Conservation (phyloP, 2,888 invertebrate genomes). For the Noctua pronuba region DNA sequence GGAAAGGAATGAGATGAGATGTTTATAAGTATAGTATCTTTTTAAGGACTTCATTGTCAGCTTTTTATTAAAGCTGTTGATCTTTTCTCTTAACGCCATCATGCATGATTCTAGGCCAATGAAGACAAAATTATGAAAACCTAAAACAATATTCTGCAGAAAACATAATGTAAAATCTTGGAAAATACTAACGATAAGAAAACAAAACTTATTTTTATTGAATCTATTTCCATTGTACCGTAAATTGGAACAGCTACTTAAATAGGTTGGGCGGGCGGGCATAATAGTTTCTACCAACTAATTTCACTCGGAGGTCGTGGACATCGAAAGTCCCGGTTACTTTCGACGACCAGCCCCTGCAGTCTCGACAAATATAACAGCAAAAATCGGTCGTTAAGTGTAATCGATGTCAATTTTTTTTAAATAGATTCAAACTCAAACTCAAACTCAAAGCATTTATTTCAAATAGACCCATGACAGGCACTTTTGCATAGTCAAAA, state of each 20-base stretch:
- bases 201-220: neutral
- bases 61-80: neutral
- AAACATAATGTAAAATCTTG: neutral
- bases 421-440: too few relatives aligned
- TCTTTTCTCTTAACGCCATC: neutral
- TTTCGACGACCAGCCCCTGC: too few relatives aligned
- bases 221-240: neutral
- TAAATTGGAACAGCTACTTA: neutral
- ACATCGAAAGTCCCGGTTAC: too few relatives aligned
- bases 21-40: neutral
- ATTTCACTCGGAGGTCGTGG: neutral
- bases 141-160: neutral
- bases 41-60: neutral
- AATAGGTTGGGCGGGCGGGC: neutral
- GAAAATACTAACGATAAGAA: neutral
- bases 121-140: neutral
- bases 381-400: too few relatives aligned
- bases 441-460: too few relatives aligned
- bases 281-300: neutral
- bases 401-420: too few relatives aligned
- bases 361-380: too few relatives aligned
- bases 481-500: too few relatives aligned
- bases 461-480: too few relatives aligned
- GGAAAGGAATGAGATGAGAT: slow-evolving; percentile 12
- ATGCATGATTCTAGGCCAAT: neutral